phyloP scores from a whole-genome alignment of 2,888 invertebrate species.

The Blastobasis lacticolella region DNA sequence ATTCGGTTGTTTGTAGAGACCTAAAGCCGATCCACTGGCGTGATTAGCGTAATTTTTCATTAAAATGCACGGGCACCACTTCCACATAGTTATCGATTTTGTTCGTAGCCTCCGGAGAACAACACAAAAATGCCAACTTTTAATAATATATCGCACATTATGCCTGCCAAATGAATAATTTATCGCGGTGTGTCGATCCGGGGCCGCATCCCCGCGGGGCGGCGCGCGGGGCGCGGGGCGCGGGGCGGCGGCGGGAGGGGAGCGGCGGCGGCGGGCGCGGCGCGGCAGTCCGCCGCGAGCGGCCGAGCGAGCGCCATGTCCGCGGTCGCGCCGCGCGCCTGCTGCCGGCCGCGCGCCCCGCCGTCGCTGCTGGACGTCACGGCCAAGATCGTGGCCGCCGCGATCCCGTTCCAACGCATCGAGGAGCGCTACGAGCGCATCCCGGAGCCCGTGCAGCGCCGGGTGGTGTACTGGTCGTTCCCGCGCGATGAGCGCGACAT shows the following conservation, averaged over 20 bases:
- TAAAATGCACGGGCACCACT: conserved; percentile 27
- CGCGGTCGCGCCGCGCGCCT: conserved; percentile 69
- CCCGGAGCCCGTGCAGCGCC: conserved; percentile 90
- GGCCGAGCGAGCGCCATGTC: conserved; percentile 72
- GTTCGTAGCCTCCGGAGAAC: conserved; percentile 38
- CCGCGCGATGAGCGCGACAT: conserved; percentile 91
- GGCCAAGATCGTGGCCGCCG: conserved; percentile 88
- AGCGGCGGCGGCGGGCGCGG: conserved; percentile 24
- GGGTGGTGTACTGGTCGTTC: conserved; percentile 92
- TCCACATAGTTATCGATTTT: conserved; percentile 41
- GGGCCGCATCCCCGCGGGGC: conserved; percentile 57
- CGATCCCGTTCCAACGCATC: conserved; percentile 89
- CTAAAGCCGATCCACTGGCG: too few species aligned
- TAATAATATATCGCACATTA: conserved; percentile 74
- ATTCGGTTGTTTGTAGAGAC: too few species aligned
- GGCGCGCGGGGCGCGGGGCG: conserved; percentile 21
- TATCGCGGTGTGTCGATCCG: conserved; percentile 67
- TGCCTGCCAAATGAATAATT: conserved; percentile 72
- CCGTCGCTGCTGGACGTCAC: conserved; percentile 87
- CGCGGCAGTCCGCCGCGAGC: conserved; percentile 65
- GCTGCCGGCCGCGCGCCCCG: conserved; percentile 76
- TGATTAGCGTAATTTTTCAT: background rate
- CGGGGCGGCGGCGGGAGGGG: conserved; percentile 20
- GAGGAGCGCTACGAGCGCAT: conserved; percentile 91
- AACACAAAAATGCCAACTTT: conserved; percentile 69